Conservation (phyloP, 2,888 invertebrate species). For the Aplocera efformata region DNA sequence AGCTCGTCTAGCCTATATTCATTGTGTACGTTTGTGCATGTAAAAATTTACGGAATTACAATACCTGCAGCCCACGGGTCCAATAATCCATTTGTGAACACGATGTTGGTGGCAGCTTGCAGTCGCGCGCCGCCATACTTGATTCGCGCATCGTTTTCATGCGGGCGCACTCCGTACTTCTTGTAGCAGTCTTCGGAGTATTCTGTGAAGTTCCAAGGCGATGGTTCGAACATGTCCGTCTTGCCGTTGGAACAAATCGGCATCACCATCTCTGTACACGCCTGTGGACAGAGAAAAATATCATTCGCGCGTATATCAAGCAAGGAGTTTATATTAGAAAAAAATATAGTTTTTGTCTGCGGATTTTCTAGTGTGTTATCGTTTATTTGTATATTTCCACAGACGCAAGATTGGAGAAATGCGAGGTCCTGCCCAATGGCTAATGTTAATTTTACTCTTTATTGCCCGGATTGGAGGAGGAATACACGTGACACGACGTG, state of each 20-base stretch:
- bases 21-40: no score
- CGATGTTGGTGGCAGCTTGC: constrained; percentile 83
- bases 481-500: no score
- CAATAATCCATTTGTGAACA: constrained; percentile 91
- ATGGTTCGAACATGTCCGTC: constrained; percentile 91
- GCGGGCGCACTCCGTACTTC: constrained; percentile 85
- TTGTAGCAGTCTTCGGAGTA: constrained; percentile 85
- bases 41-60: background rate
- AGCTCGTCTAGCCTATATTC: no score
- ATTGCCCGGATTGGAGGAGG: no score
- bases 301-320: background rate
- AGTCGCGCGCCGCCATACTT: constrained; percentile 91
- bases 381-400: no score
- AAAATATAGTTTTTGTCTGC: no score
- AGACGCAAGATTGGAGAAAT: no score
- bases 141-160: constrained; percentile 83
- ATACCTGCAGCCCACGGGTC: constrained; percentile 93
- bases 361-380: no score
- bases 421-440: no score
- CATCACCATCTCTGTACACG: constrained; percentile 98
- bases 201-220: constrained; percentile 85
- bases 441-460: no score
- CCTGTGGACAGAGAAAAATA: constrained; percentile 77
- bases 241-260: constrained; percentile 91
- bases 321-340: no score